Percentiles rank a stretch among this genome's conserved stretches.
These are phyloP conservation scores for Cisticola juncidis DNA, from an alignment of 2,113 vertebrate species.

Conservation along the genomic window DNA sequence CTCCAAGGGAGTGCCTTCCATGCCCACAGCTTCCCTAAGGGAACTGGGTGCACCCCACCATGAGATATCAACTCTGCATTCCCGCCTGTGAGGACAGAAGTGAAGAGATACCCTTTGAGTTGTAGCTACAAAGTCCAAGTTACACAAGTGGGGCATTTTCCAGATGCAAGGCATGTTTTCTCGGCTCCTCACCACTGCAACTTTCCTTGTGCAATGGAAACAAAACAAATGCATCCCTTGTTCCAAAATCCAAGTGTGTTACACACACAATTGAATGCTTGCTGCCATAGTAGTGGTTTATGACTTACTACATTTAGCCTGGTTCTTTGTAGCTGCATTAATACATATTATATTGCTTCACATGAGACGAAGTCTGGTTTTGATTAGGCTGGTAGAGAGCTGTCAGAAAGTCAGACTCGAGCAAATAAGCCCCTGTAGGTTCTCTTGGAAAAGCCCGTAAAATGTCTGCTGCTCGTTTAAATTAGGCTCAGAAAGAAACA, in stretches of 20 bases:
- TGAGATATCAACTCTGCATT: background rate
- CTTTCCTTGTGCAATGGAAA: background rate
- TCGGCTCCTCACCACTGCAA: background rate
- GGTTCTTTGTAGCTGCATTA: slow-evolving; percentile 14
- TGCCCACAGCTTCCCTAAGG: background rate
- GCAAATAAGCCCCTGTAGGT: slow-evolving; percentile 67
- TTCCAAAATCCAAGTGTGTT: slow-evolving; percentile 11
- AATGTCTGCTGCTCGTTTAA: slow-evolving; percentile 64
- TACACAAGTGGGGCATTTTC: background rate
- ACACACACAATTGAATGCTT: background rate
- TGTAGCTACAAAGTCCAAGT: background rate
- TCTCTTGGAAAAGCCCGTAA: slow-evolving; percentile 53
- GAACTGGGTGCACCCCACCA: background rate
- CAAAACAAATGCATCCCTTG: background rate
- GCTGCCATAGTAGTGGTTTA: background rate
- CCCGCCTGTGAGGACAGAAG: background rate
- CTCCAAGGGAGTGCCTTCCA: background rate
- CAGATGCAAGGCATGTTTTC: background rate
- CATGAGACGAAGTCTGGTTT: slow-evolving; percentile 61
- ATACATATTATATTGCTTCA: slow-evolving; percentile 53
- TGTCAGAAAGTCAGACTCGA: slow-evolving; percentile 49
- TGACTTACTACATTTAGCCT: slow-evolving; percentile 56
- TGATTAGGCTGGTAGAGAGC: slow-evolving; percentile 64
- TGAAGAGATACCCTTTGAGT: fast-evolving
- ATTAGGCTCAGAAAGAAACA: slow-evolving; percentile 64